Conservation (phyloP, 2,888 invertebrate genomes). For the Machimus atricapillus region DNA sequence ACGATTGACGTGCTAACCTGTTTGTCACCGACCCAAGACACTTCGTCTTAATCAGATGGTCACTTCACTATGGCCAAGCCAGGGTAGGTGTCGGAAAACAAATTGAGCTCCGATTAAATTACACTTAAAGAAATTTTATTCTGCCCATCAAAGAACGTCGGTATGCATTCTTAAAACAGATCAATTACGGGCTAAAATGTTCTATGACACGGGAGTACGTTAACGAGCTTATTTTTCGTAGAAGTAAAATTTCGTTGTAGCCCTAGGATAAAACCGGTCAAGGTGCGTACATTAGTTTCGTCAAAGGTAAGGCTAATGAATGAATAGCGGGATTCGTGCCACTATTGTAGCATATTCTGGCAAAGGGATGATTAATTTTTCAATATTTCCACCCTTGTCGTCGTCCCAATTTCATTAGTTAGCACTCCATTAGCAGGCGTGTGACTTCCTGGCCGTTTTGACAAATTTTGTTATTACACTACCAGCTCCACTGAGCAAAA, state of each 20-base stretch:
- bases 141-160: neutral
- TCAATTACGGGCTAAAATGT: constrained; percentile 6
- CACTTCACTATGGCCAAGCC: neutral
- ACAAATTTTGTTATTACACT: neutral
- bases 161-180: neutral
- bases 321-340: neutral
- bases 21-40: constrained; percentile 21
- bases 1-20: constrained; percentile 35
- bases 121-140: neutral
- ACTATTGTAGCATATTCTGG: neutral
- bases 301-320: constrained; percentile 26
- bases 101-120: constrained; percentile 12
- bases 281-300: constrained; percentile 24
- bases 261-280: neutral
- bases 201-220: neutral
- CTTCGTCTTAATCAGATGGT: constrained; percentile 22
- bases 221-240: constrained; percentile 9
- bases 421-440: constrained; percentile 34
- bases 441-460: neutral
- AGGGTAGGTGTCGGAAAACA: constrained; percentile 2
- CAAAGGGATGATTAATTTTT: constrained; percentile 29
- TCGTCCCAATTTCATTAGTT: constrained; percentile 40
- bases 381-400: constrained; percentile 40
- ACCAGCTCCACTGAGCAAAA: neutral
- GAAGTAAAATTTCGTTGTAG: neutral